Percentiles rank a stretch among this genome's conserved stretches.
phyloP scores from a whole-genome alignment of 2,797 vertebrate genomes.

The Amniataba percoides region DNA sequence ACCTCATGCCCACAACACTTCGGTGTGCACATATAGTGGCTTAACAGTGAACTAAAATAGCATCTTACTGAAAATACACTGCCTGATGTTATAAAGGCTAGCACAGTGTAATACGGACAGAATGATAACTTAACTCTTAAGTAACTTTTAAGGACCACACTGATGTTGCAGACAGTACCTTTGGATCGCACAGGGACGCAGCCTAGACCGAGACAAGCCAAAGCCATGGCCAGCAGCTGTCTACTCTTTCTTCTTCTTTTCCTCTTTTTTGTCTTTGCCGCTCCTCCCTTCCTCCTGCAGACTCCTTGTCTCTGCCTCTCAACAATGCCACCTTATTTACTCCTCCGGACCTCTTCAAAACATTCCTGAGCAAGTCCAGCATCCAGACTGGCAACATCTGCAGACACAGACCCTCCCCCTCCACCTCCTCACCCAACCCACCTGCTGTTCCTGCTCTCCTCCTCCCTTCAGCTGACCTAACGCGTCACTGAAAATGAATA shows the following conservation, averaged over 20 bases:
- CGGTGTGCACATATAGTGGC: background rate
- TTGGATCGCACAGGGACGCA: slow-evolving; percentile 70
- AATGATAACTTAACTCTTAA: background rate
- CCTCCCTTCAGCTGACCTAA: slow-evolving; percentile 55
- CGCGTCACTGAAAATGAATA: slow-evolving; percentile 16
- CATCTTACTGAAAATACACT: background rate
- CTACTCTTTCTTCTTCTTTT: slow-evolving; percentile 29
- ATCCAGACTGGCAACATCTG: slow-evolving; percentile 75
- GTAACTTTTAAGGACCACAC: slow-evolving; percentile 13
- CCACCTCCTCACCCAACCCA: slow-evolving; percentile 54
- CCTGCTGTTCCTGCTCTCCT: slow-evolving; percentile 64
- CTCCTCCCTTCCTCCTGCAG: slow-evolving; percentile 41
- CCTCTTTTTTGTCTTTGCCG: slow-evolving; percentile 21
- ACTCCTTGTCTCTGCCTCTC: slow-evolving; percentile 51
- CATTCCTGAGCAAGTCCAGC: slow-evolving; percentile 60
- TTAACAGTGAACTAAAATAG: background rate
- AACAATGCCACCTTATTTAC: slow-evolving; percentile 27
- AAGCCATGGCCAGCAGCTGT: slow-evolving; percentile 71
- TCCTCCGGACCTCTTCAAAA: slow-evolving; percentile 39
- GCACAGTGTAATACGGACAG: background rate
- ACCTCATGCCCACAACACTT: background rate
- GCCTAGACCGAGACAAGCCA: slow-evolving; percentile 78
- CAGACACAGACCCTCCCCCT: slow-evolving; percentile 61
- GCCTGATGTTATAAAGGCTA: background rate
- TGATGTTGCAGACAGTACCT: slow-evolving; percentile 69